Percentiles rank a stretch among this genome's conserved stretches.
Conservation (phyloP, 2,888 invertebrate genomes). For the Hyposoter dolosus region DNA sequence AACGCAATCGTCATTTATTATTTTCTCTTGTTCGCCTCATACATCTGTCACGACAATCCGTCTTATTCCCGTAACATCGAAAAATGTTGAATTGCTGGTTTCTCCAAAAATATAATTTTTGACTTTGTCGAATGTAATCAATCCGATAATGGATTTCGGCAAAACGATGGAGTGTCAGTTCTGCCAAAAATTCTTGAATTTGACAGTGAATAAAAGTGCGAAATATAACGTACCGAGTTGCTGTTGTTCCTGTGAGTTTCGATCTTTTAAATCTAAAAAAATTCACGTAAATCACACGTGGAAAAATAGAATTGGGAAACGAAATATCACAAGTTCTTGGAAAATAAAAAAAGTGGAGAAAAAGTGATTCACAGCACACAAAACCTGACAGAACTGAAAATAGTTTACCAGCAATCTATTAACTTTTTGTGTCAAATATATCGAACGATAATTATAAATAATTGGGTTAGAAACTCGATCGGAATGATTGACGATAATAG, state of each 20-base stretch:
- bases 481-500: background rate
- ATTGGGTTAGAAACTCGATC: too few species aligned
- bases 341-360: background rate
- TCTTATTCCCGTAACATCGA: background rate
- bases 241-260: slow-evolving; percentile 71
- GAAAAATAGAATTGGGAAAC: background rate
- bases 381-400: background rate
- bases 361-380: background rate
- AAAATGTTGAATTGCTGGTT: background rate
- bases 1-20: background rate
- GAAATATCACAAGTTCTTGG: background rate
- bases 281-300: background rate
- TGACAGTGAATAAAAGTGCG: slow-evolving; percentile 6
- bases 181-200: background rate
- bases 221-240: slow-evolving; percentile 67
- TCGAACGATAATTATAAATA: too few species aligned
- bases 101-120: background rate
- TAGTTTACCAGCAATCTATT: background rate
- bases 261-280: background rate
- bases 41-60: slow-evolving; percentile 7
- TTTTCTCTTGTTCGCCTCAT: slow-evolving; percentile 11
- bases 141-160: background rate
- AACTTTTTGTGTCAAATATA: background rate
- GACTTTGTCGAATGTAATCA: background rate
- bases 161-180: background rate